phyloP scores from a whole-genome alignment of 2,797 vertebrate genomes.

The Cynodonichthys magdalenae region DNA sequence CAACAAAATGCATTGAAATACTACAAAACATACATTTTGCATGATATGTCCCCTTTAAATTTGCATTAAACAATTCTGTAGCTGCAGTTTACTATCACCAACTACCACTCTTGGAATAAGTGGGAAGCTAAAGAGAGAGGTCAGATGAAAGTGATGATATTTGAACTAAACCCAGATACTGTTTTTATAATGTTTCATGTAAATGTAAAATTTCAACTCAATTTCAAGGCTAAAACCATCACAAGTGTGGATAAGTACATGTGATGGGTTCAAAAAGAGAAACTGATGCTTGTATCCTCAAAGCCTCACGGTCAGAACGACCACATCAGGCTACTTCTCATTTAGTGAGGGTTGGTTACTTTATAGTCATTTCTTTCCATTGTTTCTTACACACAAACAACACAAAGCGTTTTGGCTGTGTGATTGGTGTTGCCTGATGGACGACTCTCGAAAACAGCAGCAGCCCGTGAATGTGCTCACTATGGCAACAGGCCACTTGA shows the following conservation, averaged over 20 bases:
- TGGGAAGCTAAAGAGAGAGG: background rate
- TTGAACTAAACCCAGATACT: background rate
- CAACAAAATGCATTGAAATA: no score
- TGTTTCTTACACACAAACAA: conserved; percentile 3
- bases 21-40: no score
- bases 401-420: background rate
- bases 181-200: background rate
- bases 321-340: conserved; percentile 6
- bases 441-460: conserved; percentile 50
- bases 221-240: background rate
- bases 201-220: background rate
- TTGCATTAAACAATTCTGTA: no score
- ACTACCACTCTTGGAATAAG: no score
- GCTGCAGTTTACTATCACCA: no score
- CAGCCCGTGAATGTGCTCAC: conserved; percentile 52
- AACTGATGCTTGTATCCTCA: conserved; percentile 7
- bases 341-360: conserved; percentile 15
- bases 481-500: conserved; percentile 70
- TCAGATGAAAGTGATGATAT: background rate
- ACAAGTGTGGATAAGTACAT: background rate
- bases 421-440: conserved; percentile 44
- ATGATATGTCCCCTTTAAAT: no score
- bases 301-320: conserved; percentile 25
- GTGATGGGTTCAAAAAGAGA: background rate
- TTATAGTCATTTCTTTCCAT: conserved; percentile 1